Base-by-base conservation (phyloP, 2,888 invertebrate genomes). In the Tipula helvola region DNA sequence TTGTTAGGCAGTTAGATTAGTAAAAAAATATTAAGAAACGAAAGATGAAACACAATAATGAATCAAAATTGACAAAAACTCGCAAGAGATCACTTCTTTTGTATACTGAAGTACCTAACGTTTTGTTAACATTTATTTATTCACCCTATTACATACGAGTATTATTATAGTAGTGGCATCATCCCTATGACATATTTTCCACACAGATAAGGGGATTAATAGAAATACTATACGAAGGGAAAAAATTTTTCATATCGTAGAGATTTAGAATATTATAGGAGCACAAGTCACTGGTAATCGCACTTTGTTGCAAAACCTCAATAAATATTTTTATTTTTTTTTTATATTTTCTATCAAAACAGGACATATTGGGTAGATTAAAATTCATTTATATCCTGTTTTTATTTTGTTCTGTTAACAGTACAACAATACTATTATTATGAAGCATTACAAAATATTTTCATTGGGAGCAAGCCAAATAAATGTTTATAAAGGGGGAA, bases 301-400 rank as follows among this genome's bases (percentile, higher is more conserved):
- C n/a, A 28, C 28, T 28, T 28, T 18, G 12, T 71, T 71, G 28
- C 71, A 28, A 71, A 71, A 71, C 71, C 71, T 71, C 71, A 71
- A 71, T 52, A 57, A 44, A 57, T 57, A 57, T 57, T 57, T 57
- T 57, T 57, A 57, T 57, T 57, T 57, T 5, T 12, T n/a, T 3
- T 44, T 12, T 44, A 10, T 52, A 16, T 52, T 16, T 7, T 52
- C 4, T 52, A 52, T 71, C 71, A 28, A 71, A 71, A 71, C 71
- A 71, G 71, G 71, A 71, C 71, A 71, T 71, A 71, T 71, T 71
- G 71, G 71, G 71, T 71, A 71, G 71, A 71, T 71, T 71, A 71
- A 10, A 28, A 28, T 71, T 71, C 71, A 28, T 71, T 71, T 71
- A 71, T 71, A 71, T 71, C 71, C 71, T 12, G 71, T 28, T 71